Conservation (phyloP, 2,113 vertebrate species). For the Spea bombifrons region DNA sequence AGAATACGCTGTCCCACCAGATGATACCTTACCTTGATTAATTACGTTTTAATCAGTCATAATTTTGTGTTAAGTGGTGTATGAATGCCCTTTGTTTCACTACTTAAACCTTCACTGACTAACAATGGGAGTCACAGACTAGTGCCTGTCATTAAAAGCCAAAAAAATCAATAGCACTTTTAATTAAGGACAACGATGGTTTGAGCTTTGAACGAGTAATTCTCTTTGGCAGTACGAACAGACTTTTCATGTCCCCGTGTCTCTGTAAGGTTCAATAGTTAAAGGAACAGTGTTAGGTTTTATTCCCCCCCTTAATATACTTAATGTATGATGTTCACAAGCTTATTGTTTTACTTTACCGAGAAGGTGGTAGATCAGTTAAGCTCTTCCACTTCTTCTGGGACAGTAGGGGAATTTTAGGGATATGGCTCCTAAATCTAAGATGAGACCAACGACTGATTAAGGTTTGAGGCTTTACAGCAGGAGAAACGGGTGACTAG, state of each 20-base stretch:
- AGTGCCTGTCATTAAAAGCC: constrained; percentile 63
- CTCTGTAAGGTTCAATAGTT: constrained; percentile 54
- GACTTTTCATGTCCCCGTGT: constrained; percentile 52
- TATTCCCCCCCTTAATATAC: constrained; percentile 28
- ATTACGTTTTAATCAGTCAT: constrained; percentile 77
- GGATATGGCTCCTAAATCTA: no score
- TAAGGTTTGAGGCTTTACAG: no score
- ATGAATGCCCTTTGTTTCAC: constrained; percentile 74
- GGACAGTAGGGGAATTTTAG: no score
- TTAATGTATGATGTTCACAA: no score
- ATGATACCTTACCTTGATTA: constrained; percentile 68
- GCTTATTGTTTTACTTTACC: no score
- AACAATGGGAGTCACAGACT: constrained; percentile 65
- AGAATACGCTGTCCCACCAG: constrained; percentile 40
- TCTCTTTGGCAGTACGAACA: constrained; percentile 61
- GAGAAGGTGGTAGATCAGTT: no score
- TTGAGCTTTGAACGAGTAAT: constrained; percentile 59
- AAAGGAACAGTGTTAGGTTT: no score
- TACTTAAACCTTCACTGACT: constrained; percentile 69
- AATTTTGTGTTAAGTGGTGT: constrained; percentile 74
- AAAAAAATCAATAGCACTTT: constrained; percentile 74
- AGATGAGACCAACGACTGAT: no score
- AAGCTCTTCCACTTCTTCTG: no score
- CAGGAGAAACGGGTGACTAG: no score
- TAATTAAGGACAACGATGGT: constrained; percentile 69